Evolutionary conservation across 2,113 vertebrate species (phyloP), one percentile per base, ranked within the genome.

Genomic region (Neomonachus schauinslandi): DNA sequence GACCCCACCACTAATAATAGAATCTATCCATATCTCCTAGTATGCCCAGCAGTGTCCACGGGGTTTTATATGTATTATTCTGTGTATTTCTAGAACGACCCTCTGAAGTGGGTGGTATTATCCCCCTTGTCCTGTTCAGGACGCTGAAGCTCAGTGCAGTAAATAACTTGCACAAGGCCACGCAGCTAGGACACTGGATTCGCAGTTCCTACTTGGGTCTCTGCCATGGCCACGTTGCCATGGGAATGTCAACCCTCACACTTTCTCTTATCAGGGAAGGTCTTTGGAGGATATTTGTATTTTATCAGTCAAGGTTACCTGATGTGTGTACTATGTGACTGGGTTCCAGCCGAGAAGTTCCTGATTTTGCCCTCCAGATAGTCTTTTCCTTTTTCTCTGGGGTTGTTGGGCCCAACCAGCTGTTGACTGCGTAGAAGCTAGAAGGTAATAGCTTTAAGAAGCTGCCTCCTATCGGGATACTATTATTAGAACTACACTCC

Each of bases 291-390:
- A 72, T 61, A 39, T 82, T 90, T 96, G 57, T 15, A 33, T 89
- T 86, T 89, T 74, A 63, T 90, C 84, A 79, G n/a, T 69, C 83
- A 77, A 69, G 36, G 67, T 79, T 65, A 85, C 24, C 65, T 49
- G 59, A 79, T 1, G 13, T 59, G 31, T 82, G 69, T 87, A 5
- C 82, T 87, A 0, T 24, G 69, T 19, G 3, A 46, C n/a, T 94
- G n/a, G 16, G 49, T 69, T 85, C 77, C 36, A 89, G 86, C 90
- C 63, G 76, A 87, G 16, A 49, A 87, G 36, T 89, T 92, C 26
- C 81, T 93, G 33, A 74, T 33, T 22, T 22, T 65, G 11, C 1
- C 24, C 39, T 15, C 31, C 10, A 6, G 67, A 42, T 33, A 67
- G 2, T 74, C n/a, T 71, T n/a, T 28, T 69, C n/a, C 39, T 81